Percentiles rank a stretch among this genome's conserved stretches.
Conservation (phyloP, 2,113 vertebrate species). For the Euleptes europaea region DNA sequence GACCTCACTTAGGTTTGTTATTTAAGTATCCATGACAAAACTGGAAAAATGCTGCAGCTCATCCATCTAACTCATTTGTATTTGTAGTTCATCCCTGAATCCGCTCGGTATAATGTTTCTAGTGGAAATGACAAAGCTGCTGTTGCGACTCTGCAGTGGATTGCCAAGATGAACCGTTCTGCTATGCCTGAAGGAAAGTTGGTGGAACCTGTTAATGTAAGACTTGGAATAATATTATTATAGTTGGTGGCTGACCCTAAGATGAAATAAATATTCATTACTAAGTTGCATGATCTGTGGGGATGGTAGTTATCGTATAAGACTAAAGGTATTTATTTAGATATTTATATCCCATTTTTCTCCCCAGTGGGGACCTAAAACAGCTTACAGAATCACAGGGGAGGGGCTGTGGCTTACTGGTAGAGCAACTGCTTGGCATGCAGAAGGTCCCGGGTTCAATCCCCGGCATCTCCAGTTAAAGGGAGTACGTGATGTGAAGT, state of each 20-base stretch:
- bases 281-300: neutral
- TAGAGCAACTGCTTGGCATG: no score
- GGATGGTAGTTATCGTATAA: neutral
- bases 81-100: conserved; percentile 92
- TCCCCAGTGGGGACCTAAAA: no score
- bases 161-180: conserved; percentile 81
- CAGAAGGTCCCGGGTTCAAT: no score
- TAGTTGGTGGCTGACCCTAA: neutral
- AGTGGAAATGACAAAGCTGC: conserved; percentile 80
- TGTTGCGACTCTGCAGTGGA: conserved; percentile 76
- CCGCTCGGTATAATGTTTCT: conserved; percentile 87
- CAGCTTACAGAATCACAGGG: no score
- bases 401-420: no score
- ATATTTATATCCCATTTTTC: no score
- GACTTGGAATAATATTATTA: neutral
- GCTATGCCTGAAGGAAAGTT: conserved; percentile 83
- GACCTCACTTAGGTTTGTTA: neutral
- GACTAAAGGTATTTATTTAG: neutral
- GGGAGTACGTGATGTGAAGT: no score
- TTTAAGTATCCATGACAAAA: neutral
- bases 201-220: conserved; percentile 77
- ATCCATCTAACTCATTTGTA: neutral
- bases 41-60: neutral
- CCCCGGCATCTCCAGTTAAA: no score
- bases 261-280: neutral